Percentiles rank a stretch among this genome's conserved stretches.
Evolutionary conservation across 2,797 vertebrate genomes (phyloP).

Genomic region (Coluber constrictor): DNA sequence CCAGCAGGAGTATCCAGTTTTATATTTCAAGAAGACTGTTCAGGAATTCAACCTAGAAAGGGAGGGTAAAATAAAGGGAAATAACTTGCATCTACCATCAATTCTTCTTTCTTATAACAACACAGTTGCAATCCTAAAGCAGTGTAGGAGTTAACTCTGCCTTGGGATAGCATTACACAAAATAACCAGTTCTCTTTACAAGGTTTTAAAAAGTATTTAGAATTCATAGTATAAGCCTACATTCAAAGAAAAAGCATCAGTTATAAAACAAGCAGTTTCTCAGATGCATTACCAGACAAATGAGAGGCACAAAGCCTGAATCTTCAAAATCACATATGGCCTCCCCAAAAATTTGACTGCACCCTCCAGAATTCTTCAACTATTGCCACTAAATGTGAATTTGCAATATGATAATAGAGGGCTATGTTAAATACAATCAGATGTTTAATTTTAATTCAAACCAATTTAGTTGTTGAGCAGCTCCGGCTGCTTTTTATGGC

Average conservation of each 20-base stretch:
- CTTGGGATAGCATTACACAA: not conserved
- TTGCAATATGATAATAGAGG: not conserved
- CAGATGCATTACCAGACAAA: not conserved
- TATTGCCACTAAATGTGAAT: not conserved
- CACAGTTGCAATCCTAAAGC: not conserved
- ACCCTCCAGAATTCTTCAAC: not conserved
- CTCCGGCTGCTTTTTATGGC: not conserved
- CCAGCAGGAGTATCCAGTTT: not conserved
- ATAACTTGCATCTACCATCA: conserved; percentile 10
- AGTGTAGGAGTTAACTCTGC: not conserved
- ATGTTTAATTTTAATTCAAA: not conserved
- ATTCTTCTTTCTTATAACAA: not conserved
- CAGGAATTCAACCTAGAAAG: not conserved
- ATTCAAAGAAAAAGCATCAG: not conserved
- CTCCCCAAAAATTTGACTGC: not conserved
- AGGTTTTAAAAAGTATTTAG: not conserved
- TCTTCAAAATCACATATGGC: not conserved
- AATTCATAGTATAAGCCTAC: not conserved
- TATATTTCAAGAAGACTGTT: not conserved
- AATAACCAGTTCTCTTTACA: not conserved
- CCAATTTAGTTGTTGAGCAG: not conserved
- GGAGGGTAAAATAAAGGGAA: not conserved
- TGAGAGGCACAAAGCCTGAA: not conserved
- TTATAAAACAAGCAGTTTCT: not conserved
- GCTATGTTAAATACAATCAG: not conserved